These are phyloP conservation scores for Phaonia tiefii DNA, from an alignment of 2,888 invertebrate genomes.

Conservation along the genomic window DNA sequence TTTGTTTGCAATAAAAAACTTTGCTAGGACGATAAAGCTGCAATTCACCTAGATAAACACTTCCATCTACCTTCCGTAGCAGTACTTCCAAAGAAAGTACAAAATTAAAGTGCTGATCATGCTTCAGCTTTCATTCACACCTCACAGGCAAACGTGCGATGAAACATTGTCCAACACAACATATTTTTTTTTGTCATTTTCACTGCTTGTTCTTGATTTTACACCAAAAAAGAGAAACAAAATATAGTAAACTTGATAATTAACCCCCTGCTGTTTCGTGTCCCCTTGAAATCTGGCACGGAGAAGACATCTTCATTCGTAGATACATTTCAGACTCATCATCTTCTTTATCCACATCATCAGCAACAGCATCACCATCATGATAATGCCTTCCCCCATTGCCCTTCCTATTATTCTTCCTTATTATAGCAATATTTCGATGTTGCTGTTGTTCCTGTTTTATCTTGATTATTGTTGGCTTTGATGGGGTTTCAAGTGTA, in stretches of 20 bases:
- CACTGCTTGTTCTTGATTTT: not conserved
- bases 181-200: not conserved
- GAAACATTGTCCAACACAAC: not conserved
- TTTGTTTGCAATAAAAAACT: too few relatives aligned
- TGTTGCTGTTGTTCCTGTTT: constrained; percentile 37
- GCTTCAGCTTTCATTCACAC: too few relatives aligned
- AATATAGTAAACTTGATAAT: constrained; percentile 25
- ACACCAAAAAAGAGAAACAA: constrained; percentile 8
- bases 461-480: constrained; percentile 62
- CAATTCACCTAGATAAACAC: too few relatives aligned
- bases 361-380: too few relatives aligned
- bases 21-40: too few relatives aligned
- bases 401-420: constrained; percentile 35
- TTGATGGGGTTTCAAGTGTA: constrained; percentile 62
- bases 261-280: constrained; percentile 1
- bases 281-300: constrained; percentile 9
- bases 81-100: too few relatives aligned
- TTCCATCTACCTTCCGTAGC: too few relatives aligned
- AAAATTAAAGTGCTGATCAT: too few relatives aligned
- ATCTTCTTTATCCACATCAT: not conserved
- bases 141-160: constrained; percentile 7
- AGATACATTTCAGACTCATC: constrained; percentile 35
- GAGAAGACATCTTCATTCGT: constrained; percentile 28
- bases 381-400: constrained; percentile 26
- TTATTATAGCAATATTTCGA: constrained; percentile 46